Evolutionary conservation across 1,140 invertebrate species (phyloP).

Genomic region (Drosophila sulfurigaster): DNA sequence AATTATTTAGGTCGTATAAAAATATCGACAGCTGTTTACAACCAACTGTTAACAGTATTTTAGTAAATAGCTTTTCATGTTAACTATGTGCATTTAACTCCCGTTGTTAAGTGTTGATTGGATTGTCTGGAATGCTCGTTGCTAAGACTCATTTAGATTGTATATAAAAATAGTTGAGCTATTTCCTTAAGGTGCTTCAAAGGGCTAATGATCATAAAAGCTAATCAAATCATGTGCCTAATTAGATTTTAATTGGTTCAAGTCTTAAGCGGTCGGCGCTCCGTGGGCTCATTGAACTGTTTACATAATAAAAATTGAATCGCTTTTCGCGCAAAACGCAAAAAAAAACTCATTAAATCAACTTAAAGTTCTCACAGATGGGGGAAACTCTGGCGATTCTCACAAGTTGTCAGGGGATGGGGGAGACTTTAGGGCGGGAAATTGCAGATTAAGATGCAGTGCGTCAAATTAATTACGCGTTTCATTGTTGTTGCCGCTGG

Average conservation of each 20-base stretch:
- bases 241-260: conserved; percentile 69
- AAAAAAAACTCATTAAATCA: conserved; percentile 66
- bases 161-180: neutral
- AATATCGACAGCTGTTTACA: conserved; percentile 2
- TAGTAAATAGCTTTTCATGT: neutral
- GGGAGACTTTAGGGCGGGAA: conserved; percentile 8
- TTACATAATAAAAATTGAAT: conserved; percentile 70
- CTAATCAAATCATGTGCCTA: conserved; percentile 60
- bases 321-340: conserved; percentile 35
- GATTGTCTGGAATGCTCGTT: too few species aligned
- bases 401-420: conserved; percentile 40
- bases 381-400: conserved; percentile 32
- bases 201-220: conserved; percentile 13
- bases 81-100: neutral
- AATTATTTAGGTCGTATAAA: neutral
- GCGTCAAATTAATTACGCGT: conserved; percentile 72
- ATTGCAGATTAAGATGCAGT: conserved; percentile 63
- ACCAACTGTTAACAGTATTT: neutral
- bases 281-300: conserved; percentile 65
- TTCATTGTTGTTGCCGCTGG: conserved; percentile 48
- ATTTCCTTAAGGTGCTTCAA: neutral
- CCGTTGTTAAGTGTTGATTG: neutral
- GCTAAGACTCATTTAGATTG: neutral
- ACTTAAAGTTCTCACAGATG: conserved; percentile 54
- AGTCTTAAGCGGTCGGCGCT: neutral